phyloP scores from a whole-genome alignment of 2,113 vertebrate species.

The Oostethus manadensis region DNA sequence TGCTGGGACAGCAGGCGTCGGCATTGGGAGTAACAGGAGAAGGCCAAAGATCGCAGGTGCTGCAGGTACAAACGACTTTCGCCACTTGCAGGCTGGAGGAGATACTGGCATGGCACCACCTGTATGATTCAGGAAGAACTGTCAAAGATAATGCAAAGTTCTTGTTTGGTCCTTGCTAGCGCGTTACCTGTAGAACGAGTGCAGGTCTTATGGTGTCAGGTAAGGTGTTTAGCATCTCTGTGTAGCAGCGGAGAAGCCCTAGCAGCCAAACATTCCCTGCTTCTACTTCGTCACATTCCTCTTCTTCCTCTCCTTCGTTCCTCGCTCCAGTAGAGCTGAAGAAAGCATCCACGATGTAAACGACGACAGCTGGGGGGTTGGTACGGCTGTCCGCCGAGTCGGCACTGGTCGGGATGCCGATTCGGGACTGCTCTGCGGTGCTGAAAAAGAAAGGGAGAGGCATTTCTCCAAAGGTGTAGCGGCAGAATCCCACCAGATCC shows the following conservation, averaged over 20 bases:
- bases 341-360: constrained; percentile 95
- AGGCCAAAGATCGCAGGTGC: constrained; percentile 92
- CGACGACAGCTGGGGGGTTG: constrained; percentile 86
- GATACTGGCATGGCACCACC: constrained; percentile 95
- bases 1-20: constrained; percentile 84
- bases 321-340: constrained; percentile 78
- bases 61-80: constrained; percentile 91
- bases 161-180: neutral
- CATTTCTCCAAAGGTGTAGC: neutral
- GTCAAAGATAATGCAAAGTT: neutral
- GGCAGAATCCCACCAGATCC: neutral
- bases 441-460: constrained; percentile 52
- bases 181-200: constrained; percentile 86
- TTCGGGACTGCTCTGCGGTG: constrained; percentile 81
- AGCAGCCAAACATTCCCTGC: constrained; percentile 86
- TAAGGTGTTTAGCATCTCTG: constrained; percentile 88
- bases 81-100: constrained; percentile 92
- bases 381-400: constrained; percentile 83
- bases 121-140: constrained; percentile 34
- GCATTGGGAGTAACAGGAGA: constrained; percentile 94
- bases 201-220: constrained; percentile 86
- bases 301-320: constrained; percentile 82
- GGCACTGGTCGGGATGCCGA: constrained; percentile 86
- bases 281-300: constrained; percentile 84
- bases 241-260: constrained; percentile 91